Percentiles rank a stretch among this genome's conserved stretches.
These are phyloP conservation scores for Standfussiana lucernea DNA, from an alignment of 2,888 invertebrate species.

Conservation along the genomic window DNA sequence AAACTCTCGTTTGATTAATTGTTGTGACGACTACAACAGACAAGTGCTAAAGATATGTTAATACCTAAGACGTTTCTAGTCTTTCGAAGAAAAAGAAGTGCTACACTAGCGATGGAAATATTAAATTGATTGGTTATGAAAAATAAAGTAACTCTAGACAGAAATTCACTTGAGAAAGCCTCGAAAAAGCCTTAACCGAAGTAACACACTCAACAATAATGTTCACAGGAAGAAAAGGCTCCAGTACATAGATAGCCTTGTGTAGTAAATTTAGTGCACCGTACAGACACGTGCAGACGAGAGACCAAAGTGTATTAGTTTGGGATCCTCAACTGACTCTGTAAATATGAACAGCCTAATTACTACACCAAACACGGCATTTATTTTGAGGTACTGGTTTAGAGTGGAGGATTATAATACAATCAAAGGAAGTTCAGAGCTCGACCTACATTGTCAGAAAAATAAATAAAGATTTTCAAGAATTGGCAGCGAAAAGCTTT, in stretches of 20 bases:
- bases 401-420: background rate
- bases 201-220: background rate
- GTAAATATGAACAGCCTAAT: constrained; percentile 67
- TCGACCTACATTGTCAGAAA: constrained; percentile 12
- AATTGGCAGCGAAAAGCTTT: constrained; percentile 11
- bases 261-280: constrained; percentile 26
- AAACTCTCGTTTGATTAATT: constrained; percentile 63
- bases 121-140: background rate
- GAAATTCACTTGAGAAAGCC: background rate
- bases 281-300: constrained; percentile 5
- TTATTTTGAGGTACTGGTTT: constrained; percentile 52
- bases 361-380: constrained; percentile 50
- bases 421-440: constrained; percentile 16
- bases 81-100: background rate
- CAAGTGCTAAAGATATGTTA: background rate
- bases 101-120: background rate
- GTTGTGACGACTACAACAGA: background rate
- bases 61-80: too few relatives aligned
- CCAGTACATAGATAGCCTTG: background rate
- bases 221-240: background rate
- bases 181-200: too few relatives aligned
- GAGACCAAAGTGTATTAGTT: constrained; percentile 59
- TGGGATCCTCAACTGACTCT: constrained; percentile 57
- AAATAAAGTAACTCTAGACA: background rate
- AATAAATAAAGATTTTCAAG: background rate